Percentiles rank a stretch among this genome's conserved stretches.
Evolutionary conservation across 2,797 vertebrate species (phyloP).

Genomic region (Pseudomugil tenellus): DNA sequence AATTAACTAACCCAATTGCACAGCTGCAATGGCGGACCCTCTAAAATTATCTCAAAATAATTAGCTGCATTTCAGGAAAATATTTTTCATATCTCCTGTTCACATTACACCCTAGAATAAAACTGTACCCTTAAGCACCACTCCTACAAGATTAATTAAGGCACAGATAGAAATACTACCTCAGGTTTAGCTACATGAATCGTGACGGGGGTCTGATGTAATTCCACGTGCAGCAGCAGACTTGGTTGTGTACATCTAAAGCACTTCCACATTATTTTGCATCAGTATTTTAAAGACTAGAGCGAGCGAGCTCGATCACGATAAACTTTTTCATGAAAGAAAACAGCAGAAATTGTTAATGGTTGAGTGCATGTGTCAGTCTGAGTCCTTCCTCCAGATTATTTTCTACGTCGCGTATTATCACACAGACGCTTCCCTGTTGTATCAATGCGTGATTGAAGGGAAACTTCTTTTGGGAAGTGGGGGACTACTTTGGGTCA

Average conservation of each 20-base stretch:
- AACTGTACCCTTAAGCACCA: not conserved
- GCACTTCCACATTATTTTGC: slow-evolving; percentile 28
- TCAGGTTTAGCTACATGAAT: slow-evolving; percentile 33
- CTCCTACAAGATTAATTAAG: not conserved
- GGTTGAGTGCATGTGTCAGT: slow-evolving; percentile 42
- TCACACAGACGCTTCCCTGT: slow-evolving; percentile 77
- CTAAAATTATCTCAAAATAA: slow-evolving; percentile 5
- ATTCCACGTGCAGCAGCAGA: slow-evolving; percentile 72
- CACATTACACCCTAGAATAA: not conserved
- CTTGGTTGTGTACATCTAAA: slow-evolving; percentile 26
- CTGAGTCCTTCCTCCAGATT: slow-evolving; percentile 66
- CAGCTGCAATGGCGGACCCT: slow-evolving; percentile 13
- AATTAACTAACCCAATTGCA: slow-evolving; percentile 8
- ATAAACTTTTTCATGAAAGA: slow-evolving; percentile 48
- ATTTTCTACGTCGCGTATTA: slow-evolving; percentile 75
- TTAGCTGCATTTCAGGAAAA: not conserved
- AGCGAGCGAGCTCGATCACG: slow-evolving; percentile 16
- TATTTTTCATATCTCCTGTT: not conserved
- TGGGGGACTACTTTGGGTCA: slow-evolving; percentile 80
- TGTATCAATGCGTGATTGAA: slow-evolving; percentile 83
- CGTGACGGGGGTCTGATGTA: slow-evolving; percentile 63
- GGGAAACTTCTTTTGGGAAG: slow-evolving; percentile 86
- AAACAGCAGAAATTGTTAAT: slow-evolving; percentile 61
- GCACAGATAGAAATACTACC: slow-evolving; percentile 3
- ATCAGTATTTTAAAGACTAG: slow-evolving; percentile 2